phyloP scores from a whole-genome alignment of 2,888 invertebrate genomes.

The Nemotelus nigrinus region DNA sequence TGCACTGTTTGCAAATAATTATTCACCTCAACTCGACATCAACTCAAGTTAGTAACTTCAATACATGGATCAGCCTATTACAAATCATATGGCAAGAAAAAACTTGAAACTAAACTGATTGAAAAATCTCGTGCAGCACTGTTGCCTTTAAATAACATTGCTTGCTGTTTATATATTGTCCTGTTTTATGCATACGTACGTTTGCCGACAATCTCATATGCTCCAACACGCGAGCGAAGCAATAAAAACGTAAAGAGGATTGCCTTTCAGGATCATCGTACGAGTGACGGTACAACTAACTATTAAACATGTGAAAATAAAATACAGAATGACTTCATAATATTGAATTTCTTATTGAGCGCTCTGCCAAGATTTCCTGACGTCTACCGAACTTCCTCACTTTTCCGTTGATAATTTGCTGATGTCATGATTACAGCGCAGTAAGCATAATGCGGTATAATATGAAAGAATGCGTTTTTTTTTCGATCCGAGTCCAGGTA shows the following conservation, averaged over 20 bases:
- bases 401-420: background rate
- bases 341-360: constrained; percentile 32
- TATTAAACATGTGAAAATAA: constrained; percentile 26
- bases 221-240: background rate
- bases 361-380: constrained; percentile 6
- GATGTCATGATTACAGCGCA: constrained; percentile 22
- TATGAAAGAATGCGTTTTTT: constrained; percentile 14
- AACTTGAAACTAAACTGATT: too few species aligned
- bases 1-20: too few species aligned
- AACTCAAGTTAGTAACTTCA: too few species aligned
- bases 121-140: too few species aligned
- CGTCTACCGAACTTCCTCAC: constrained; percentile 28
- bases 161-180: too few species aligned
- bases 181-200: too few species aligned
- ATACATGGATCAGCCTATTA: too few species aligned
- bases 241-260: constrained; percentile 29
- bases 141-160: too few species aligned
- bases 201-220: too few species aligned
- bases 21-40: too few species aligned
- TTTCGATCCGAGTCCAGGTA: background rate
- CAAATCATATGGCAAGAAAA: too few species aligned
- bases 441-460: background rate
- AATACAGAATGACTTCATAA: constrained; percentile 19
- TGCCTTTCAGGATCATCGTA: constrained; percentile 12
- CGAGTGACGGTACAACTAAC: background rate